Conservation (phyloP, 2,797 vertebrate genomes). For the Sebastes trivittatus region DNA sequence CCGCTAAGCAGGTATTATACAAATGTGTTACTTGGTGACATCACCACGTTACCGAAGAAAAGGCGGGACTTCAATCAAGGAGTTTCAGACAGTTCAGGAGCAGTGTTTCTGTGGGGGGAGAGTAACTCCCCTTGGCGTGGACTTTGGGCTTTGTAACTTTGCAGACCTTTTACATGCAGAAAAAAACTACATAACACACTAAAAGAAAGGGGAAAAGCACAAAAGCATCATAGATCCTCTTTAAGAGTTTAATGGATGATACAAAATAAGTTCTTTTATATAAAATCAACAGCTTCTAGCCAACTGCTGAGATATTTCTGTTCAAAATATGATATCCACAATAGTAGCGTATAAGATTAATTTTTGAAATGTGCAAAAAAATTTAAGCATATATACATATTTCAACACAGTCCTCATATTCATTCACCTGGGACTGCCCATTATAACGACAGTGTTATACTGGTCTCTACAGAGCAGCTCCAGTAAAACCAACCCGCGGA, state of each 20-base stretch:
- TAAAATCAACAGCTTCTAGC: background rate
- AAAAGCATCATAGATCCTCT: too few relatives aligned
- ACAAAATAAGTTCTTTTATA: background rate
- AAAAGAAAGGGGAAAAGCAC: too few relatives aligned
- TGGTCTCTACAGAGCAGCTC: background rate
- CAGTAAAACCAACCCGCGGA: background rate
- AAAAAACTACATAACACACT: too few relatives aligned
- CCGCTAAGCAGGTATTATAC: too few relatives aligned
- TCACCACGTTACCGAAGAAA: too few relatives aligned
- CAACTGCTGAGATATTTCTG: background rate
- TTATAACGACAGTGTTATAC: background rate
- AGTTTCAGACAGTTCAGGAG: too few relatives aligned
- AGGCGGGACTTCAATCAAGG: too few relatives aligned
- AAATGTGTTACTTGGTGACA: too few relatives aligned
- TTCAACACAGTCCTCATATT: background rate
- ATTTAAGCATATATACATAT: background rate
- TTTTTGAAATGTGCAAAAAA: background rate
- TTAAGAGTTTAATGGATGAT: background rate
- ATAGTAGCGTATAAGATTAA: background rate
- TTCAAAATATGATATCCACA: background rate
- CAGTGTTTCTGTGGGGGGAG: too few relatives aligned
- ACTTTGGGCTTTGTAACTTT: too few relatives aligned
- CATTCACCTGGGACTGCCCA: background rate
- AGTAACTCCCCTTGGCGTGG: too few relatives aligned
- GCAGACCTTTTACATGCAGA: too few relatives aligned